Base-by-base conservation (phyloP, 2,113 vertebrate genomes). In the Oenanthe melanoleuca region DNA sequence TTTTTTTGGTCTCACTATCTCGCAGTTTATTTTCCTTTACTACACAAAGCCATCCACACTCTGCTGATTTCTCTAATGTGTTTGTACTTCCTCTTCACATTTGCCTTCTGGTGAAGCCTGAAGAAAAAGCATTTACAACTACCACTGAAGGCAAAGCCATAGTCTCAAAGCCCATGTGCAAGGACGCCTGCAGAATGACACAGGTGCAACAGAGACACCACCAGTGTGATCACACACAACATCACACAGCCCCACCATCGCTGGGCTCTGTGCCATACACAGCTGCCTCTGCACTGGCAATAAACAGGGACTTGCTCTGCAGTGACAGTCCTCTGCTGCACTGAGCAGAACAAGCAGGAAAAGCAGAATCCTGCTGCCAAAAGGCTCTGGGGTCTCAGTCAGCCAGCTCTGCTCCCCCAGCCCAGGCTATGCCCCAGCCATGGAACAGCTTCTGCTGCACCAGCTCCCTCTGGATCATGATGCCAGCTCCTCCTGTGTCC, bases 181-280 rank as follows among this genome's bases (percentile, higher is more conserved):
- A 57, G 14, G 56, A 52, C 14, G 31, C 38, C 53, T 34, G 33
- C 0, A 0, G 22, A 72, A 84, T 52, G 60, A 49, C 37, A 0
- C 28, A 59, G 38, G 17, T 0, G 3, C 49, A 37, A 18, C 0
- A 3, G 31, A 26, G 37, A 26, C 12, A 44, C 2, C 28, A 52
- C 19, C 53, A 14, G 10, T 14, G 37, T 1, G 1, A 31, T 53
- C 66, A 50, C 33, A 34, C 11, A 16, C n/a, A 29, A 0, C 3
- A 11, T 7, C 4, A 47, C 42, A 13, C 12, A 56, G 37, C 28
- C 34, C 13, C 71, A 37, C 31, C 22, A 55, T 17, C 34, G 56
- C 26, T 21, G 44, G 16, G 38, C n/a, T 34, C 74, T 53, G 1
- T 9, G 61, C 44, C 75, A 60, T 3, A 33, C 10, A 14, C 38